phyloP scores from a whole-genome alignment of 1,140 invertebrate species.

The Apis laboriosa region DNA sequence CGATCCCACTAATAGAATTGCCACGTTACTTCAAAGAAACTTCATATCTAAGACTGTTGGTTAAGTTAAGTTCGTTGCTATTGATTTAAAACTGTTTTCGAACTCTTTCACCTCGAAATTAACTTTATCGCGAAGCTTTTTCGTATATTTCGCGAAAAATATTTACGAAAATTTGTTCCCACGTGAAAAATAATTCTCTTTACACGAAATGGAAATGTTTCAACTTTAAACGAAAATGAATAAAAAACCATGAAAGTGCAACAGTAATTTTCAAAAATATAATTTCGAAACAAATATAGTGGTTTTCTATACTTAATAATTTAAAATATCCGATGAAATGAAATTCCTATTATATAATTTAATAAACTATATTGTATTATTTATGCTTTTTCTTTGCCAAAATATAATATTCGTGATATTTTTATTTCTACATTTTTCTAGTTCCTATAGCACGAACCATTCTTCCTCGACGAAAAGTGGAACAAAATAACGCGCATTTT shows the following conservation, averaged over 20 bases:
- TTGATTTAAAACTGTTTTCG: neutral
- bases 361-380: no score
- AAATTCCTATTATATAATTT: no score
- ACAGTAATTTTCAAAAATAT: neutral
- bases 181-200: neutral
- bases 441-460: neutral
- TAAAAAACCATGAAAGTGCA: no score
- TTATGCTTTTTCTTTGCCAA: no score
- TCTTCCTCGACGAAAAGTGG: neutral
- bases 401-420: neutral
- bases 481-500: neutral
- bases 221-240: no score
- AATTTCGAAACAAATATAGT: no score
- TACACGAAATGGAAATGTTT: no score
- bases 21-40: slow-evolving; percentile 6
- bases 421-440: neutral
- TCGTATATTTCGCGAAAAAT: neutral
- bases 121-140: neutral
- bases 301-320: no score
- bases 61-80: neutral
- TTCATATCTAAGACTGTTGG: neutral
- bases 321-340: no score
- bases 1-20: slow-evolving; percentile 1
- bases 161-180: neutral
- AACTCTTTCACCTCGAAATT: neutral